Evolutionary conservation across 2,113 vertebrate species (phyloP).

Genomic region (Brachypteracias leptosomus): DNA sequence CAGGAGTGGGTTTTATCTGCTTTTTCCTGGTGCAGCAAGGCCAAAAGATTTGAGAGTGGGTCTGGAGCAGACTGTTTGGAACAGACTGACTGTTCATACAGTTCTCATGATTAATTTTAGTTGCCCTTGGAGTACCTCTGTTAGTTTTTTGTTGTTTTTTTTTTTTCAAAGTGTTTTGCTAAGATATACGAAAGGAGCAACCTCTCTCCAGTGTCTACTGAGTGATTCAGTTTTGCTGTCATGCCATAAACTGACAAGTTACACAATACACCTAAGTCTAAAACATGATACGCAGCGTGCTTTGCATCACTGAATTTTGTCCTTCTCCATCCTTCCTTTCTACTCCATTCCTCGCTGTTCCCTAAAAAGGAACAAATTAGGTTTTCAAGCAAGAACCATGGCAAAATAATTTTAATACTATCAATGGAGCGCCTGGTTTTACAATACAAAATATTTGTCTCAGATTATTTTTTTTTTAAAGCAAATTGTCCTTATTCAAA

Average conservation of each 20-base stretch:
- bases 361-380: not conserved
- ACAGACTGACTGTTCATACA: not conserved
- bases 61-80: not conserved
- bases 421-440: not conserved
- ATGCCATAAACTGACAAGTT: not conserved
- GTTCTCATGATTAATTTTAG: not conserved
- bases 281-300: not conserved
- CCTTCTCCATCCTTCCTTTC: not conserved
- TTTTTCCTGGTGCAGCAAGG: not conserved
- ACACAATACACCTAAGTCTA: not conserved
- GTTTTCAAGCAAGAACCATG: not conserved
- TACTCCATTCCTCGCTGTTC: not conserved
- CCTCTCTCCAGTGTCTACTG: fast-evolving
- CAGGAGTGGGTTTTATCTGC: not conserved
- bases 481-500: not conserved
- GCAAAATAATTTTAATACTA: not conserved
- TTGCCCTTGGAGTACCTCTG: not conserved
- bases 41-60: not conserved
- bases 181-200: not conserved
- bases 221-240: not conserved
- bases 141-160: not conserved
- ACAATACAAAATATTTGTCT: not conserved
- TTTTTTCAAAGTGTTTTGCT: not conserved
- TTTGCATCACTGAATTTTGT: not conserved
- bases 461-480: not conserved